A percentile compares a stretch with the other conserved stretches of the same genome.
phyloP scores from a whole-genome alignment of 2,888 invertebrate genomes.

The Notodonta ziczac region DNA sequence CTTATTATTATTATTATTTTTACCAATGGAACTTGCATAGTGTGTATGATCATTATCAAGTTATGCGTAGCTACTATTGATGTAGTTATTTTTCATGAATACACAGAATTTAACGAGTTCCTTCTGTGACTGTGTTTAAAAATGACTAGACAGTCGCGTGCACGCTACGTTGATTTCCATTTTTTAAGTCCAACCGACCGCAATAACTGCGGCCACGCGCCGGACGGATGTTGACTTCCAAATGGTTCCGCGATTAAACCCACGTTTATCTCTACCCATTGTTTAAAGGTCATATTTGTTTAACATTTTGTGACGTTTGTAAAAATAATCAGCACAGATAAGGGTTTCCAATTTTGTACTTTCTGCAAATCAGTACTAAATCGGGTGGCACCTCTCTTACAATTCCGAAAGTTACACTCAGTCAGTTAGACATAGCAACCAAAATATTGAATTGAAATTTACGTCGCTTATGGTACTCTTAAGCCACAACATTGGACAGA shows the following conservation, averaged over 20 bases:
- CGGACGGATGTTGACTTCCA: slow-evolving; percentile 37
- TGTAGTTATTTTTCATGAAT: too few species aligned
- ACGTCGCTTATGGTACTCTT: slow-evolving; percentile 10
- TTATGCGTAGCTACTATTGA: too few species aligned
- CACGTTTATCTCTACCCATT: slow-evolving; percentile 26
- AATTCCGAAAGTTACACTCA: too few species aligned
- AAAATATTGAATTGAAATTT: too few species aligned
- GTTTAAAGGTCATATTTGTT: slow-evolving; percentile 1
- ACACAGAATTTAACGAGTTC: neutral
- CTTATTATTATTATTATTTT: too few species aligned
- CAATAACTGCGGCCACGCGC: slow-evolving; percentile 34
- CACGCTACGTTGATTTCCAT: slow-evolving; percentile 31
- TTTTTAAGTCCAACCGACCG: slow-evolving; percentile 48
- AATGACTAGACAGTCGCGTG: slow-evolving; percentile 14
- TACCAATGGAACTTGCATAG: too few species aligned
- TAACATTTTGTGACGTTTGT: neutral
- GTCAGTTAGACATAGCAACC: too few species aligned
- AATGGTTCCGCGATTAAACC: slow-evolving; percentile 48
- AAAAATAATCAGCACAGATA: neutral
- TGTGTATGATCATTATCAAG: too few species aligned
- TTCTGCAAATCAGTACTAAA: too few species aligned
- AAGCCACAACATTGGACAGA: neutral
- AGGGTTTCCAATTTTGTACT: neutral
- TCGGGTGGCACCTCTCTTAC: too few species aligned
- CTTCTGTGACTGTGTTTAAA: slow-evolving; percentile 8